Conservation (phyloP, 2,113 vertebrate species). For the Anarhynchus alexandrinus region DNA sequence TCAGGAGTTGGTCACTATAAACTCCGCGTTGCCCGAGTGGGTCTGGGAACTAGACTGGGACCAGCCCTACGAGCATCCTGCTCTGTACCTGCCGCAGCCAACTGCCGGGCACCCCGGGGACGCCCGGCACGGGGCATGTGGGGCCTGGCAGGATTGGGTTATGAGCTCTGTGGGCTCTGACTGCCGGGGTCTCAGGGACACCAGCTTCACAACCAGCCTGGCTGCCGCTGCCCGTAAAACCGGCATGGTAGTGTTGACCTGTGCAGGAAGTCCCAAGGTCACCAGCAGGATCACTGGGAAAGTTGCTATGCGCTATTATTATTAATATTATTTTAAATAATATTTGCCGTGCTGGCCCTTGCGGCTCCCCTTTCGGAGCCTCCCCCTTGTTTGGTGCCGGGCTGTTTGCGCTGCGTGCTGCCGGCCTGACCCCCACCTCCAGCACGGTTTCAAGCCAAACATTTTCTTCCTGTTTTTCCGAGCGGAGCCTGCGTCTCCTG, state of each 20-base stretch:
- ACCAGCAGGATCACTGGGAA: background rate
- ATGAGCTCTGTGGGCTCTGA: background rate
- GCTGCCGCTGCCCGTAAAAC: fast-evolving
- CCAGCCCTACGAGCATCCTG: background rate
- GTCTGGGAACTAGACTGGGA: background rate
- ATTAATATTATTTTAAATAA: background rate
- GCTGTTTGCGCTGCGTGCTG: background rate
- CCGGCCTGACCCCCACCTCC: background rate
- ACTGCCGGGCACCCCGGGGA: background rate
- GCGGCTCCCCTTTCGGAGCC: background rate
- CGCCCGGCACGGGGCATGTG: fast-evolving
- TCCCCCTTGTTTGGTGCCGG: background rate
- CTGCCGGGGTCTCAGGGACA: fast-evolving
- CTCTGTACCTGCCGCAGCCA: fast-evolving
- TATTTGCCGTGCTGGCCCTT: fast-evolving
- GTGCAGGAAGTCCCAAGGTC: background rate
- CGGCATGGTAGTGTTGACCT: background rate
- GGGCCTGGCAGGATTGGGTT: background rate
- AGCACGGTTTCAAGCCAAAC: slow-evolving; percentile 56
- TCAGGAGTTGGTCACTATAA: background rate
- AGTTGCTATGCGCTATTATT: background rate
- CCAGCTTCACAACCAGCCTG: fast-evolving
- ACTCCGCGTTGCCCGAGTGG: fast-evolving
- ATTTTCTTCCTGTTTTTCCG: slow-evolving; percentile 63
- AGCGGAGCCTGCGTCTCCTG: slow-evolving; percentile 32